Percentiles rank a stretch among this genome's conserved stretches.
phyloP scores from a whole-genome alignment of 2,888 invertebrate genomes.

The Cephus pulcher region DNA sequence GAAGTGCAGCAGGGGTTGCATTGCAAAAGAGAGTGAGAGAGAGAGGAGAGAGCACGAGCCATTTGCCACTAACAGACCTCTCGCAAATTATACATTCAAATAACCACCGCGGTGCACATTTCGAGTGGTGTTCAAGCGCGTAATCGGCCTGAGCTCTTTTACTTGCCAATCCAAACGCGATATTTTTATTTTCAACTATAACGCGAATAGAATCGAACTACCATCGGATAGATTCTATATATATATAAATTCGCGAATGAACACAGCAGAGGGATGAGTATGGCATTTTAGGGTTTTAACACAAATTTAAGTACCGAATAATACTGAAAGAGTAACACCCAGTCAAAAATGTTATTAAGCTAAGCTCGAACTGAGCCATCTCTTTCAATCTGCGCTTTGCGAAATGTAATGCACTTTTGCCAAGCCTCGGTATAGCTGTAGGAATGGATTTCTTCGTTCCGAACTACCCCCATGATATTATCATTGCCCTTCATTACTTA shows the following conservation, averaged over 20 bases:
- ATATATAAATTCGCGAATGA: neutral
- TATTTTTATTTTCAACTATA: neutral
- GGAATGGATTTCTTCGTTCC: neutral
- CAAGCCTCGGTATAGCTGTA: constrained; percentile 3
- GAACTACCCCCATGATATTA: neutral
- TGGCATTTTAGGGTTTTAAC: constrained; percentile 3
- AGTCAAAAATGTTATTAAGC: constrained; percentile 10
- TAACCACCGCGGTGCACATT: neutral
- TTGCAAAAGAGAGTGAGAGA: constrained; percentile 17
- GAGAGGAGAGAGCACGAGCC: neutral
- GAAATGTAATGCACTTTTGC: constrained; percentile 5
- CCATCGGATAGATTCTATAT: neutral
- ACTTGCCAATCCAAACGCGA: neutral
- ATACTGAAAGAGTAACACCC: neutral
- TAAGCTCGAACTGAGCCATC: constrained; percentile 18
- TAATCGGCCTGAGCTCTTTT: neutral
- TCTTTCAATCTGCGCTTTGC: constrained; percentile 12
- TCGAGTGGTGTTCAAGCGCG: neutral
- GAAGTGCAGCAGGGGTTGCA: constrained; percentile 8
- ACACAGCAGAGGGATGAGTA: neutral
- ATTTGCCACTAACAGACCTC: neutral
- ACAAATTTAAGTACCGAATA: constrained; percentile 12
- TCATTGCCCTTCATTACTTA: neutral
- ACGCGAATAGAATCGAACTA: neutral
- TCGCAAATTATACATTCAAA: constrained; percentile 1